Conservation (phyloP, 2,797 vertebrate species). For the Tragopan temminckii region DNA sequence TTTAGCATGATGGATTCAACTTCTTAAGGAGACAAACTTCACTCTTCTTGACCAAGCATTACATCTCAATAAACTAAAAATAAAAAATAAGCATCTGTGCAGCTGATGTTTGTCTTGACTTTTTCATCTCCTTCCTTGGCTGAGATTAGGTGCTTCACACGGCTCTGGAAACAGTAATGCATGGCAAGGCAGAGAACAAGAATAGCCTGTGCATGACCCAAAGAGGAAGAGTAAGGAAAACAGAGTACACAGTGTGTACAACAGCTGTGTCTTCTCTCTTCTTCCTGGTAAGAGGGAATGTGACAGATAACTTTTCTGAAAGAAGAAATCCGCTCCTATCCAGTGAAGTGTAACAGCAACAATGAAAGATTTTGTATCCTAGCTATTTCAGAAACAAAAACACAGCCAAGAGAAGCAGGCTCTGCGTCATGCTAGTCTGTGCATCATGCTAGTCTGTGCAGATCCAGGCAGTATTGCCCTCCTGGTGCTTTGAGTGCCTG, state of each 20-base stretch:
- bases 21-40: neutral
- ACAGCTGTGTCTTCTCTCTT: neutral
- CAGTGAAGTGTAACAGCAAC: neutral
- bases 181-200: neutral
- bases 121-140: neutral
- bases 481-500: neutral
- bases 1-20: neutral
- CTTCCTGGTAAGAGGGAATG: neutral
- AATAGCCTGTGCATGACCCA: neutral
- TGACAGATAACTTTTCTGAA: constrained; percentile 8
- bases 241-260: neutral
- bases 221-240: neutral
- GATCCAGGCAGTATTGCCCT: neutral
- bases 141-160: neutral
- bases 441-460: accelerated
- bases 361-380: constrained; percentile 4
- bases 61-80: neutral
- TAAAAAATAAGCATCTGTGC: neutral
- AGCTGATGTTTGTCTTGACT: neutral
- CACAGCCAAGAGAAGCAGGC: neutral
- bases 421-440: accelerated
- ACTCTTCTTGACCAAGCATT: neutral
- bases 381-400: constrained; percentile 31
- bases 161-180: neutral
- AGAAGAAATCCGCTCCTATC: neutral